Conservation (phyloP, 2,888 invertebrate genomes). For the Xylota segnis region DNA sequence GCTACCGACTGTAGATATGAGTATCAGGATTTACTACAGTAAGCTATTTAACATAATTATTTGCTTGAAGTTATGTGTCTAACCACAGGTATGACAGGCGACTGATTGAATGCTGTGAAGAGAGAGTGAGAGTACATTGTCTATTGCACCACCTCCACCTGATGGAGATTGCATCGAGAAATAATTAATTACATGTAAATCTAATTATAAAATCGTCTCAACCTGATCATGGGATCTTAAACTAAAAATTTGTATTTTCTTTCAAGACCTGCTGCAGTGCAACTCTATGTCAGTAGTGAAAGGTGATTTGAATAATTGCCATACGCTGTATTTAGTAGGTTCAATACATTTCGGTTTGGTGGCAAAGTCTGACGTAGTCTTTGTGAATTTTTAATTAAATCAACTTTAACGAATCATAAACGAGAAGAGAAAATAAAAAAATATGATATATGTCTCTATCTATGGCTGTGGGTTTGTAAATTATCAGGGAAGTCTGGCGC, state of each 20-base stretch:
- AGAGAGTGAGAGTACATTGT: background rate
- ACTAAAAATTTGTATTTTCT: background rate
- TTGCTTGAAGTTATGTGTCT: background rate
- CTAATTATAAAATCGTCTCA: background rate
- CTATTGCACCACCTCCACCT: background rate
- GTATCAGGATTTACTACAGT: background rate
- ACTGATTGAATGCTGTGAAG: background rate
- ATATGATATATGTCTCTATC: background rate
- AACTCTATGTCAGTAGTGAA: conserved; percentile 44
- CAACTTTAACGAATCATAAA: background rate
- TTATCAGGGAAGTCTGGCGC: conserved; percentile 7
- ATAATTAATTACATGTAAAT: background rate
- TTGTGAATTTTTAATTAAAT: conserved; percentile 13
- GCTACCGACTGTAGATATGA: background rate
- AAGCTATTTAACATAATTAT: background rate
- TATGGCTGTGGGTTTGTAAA: conserved; percentile 37
- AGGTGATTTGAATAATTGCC: conserved; percentile 53
- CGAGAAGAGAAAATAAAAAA: background rate
- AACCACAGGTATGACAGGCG: background rate
- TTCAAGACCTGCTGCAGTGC: background rate
- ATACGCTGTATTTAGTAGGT: conserved; percentile 21
- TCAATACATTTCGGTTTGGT: conserved; percentile 28
- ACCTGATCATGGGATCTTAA: conserved; percentile 14
- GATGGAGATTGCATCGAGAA: background rate
- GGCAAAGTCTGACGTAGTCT: background rate